Base-by-base conservation (phyloP, 2,888 invertebrate genomes). In the Dyspetes luteomarginatus region DNA sequence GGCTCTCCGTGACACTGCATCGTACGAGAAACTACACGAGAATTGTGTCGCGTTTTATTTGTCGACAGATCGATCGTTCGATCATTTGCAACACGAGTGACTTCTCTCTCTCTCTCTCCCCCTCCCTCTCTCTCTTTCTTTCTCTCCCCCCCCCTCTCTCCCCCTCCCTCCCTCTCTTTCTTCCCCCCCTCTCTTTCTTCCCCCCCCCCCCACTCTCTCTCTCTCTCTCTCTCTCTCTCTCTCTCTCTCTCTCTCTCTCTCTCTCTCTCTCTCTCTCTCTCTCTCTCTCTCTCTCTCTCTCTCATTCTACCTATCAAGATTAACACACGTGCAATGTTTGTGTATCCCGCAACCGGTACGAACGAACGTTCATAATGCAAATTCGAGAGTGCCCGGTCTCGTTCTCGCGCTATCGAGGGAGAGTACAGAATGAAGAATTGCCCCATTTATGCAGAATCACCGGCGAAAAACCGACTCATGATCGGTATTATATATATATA, bases 401-500 rank as follows among this genome's bases (percentile, higher is more conserved):
- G 56, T 56, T 15, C 36, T 12, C 26, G 45, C 26, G 62, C 26
- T 62, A 62, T 62, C 62, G 43, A 52, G 50, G 52, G 15, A 26
- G 19, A 24, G 55, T 48, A 67, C n/a, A 15, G 36, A 43, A 69
- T 30, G 69, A 69, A 69, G 69, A 69, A 52, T 52, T 52, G 50
- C 30, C 52, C 52, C 19, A 52, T 67, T 67, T 67, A 48, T 50
- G 65, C 30, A 52, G 30, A 48, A n/a, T 52, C 30, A 65, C 19
- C 15, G 48, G 12, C 12, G 36, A 7, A 48, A 36, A 36, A 36
- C 5, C 9, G 36, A 9, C 36, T 36, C 36, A 9, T 36, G 1
- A 9, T 36, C 1, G 5, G 2, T 36, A 9, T 36, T 36, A 1
- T 36, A 36, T 36, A 36, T 28, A 28, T 28, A 5, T 28, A 4